These are phyloP conservation scores for Phenacoccus solenopsis DNA, from an alignment of 1,140 invertebrate genomes.

Conservation along the genomic window DNA sequence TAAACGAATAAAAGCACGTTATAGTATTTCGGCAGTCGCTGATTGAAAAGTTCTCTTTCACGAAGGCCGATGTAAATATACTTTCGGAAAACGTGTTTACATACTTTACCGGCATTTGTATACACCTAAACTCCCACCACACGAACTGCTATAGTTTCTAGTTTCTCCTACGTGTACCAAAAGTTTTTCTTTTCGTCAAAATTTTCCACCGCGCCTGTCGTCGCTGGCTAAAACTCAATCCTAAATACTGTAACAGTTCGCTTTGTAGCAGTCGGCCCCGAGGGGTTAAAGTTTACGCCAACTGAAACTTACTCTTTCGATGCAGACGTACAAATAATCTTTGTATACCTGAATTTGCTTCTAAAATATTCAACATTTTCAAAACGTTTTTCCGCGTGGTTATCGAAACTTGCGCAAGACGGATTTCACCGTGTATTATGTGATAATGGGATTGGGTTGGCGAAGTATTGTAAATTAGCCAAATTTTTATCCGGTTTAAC, in stretches of 20 bases:
- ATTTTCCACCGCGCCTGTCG: not conserved
- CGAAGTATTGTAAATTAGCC: too few relatives aligned
- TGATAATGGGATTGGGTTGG: too few relatives aligned
- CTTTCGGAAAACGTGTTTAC: not conserved
- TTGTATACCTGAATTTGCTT: not conserved
- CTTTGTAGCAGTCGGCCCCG: not conserved
- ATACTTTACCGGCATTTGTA: not conserved
- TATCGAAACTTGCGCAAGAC: not conserved
- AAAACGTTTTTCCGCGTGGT: not conserved
- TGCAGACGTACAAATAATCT: not conserved
- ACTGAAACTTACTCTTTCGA: not conserved
- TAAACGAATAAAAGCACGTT: not conserved
- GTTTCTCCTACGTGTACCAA: not conserved
- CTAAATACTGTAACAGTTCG: not conserved
- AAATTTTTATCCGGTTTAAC: too few relatives aligned
- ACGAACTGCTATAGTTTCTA: not conserved
- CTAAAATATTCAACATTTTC: not conserved
- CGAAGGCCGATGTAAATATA: constrained; percentile 1
- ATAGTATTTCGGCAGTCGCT: not conserved
- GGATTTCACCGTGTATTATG: too few relatives aligned
- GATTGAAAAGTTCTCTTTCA: not conserved
- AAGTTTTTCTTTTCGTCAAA: not conserved
- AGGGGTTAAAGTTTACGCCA: not conserved
- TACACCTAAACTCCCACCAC: not conserved
- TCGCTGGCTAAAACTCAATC: not conserved